These are phyloP conservation scores for Strigamia crassipes DNA, from an alignment of 2,888 invertebrate genomes.

Conservation along the genomic window DNA sequence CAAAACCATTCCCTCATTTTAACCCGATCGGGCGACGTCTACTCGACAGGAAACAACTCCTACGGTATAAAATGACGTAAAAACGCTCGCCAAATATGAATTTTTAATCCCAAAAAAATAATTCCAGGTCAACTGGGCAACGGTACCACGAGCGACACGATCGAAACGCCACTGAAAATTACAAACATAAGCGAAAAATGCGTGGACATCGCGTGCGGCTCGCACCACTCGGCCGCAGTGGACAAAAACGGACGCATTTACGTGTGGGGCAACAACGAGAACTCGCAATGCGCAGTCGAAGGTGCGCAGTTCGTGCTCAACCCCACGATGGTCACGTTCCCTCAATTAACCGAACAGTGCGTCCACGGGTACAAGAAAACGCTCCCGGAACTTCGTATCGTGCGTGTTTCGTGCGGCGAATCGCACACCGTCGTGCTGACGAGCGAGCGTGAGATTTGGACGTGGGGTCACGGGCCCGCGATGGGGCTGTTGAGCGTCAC, in stretches of 20 bases:
- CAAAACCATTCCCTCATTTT: slow-evolving; percentile 75
- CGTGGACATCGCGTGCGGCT: slow-evolving; percentile 74
- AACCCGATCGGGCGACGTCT: slow-evolving; percentile 78
- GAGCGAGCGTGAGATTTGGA: slow-evolving; percentile 56
- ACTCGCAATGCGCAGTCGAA: slow-evolving; percentile 71
- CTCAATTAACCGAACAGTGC: slow-evolving; percentile 6
- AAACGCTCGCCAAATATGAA: slow-evolving; percentile 47
- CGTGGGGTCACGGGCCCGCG: slow-evolving; percentile 57
- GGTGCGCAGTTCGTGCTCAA: background rate
- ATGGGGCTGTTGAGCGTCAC: slow-evolving; percentile 54
- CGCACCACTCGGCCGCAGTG: slow-evolving; percentile 64
- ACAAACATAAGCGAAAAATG: slow-evolving; percentile 71
- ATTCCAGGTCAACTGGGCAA: slow-evolving; percentile 46
- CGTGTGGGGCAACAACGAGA: slow-evolving; percentile 57
- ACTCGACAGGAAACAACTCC: slow-evolving; percentile 80
- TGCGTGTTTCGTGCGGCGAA: slow-evolving; percentile 55
- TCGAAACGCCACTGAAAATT: slow-evolving; percentile 43
- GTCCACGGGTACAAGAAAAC: slow-evolving; percentile 10
- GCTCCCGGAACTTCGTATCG: slow-evolving; percentile 50
- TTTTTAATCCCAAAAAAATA: background rate
- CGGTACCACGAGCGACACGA: background rate
- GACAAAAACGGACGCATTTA: slow-evolving; percentile 55
- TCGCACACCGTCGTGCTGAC: slow-evolving; percentile 57
- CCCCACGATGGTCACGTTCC: slow-evolving; percentile 46
- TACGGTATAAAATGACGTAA: slow-evolving; percentile 68